phyloP scores from a whole-genome alignment of 2,797 vertebrate genomes.

The Notoglanidium macrostoma region DNA sequence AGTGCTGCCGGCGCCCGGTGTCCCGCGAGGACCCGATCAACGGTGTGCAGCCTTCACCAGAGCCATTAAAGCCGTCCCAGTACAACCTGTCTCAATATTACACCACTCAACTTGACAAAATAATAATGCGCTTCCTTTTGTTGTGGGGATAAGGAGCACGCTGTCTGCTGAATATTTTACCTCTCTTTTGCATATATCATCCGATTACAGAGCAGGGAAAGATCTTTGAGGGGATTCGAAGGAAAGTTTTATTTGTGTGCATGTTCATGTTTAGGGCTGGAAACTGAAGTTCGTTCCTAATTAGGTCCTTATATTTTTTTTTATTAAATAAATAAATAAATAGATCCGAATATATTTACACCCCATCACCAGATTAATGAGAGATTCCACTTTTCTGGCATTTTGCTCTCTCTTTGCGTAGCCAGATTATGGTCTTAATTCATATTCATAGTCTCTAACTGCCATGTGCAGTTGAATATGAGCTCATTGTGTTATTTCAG shows the following conservation, averaged over 20 bases:
- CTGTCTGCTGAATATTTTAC: conserved; percentile 59
- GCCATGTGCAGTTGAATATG: neutral
- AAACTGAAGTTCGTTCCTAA: neutral
- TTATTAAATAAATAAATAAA: conserved; percentile 9
- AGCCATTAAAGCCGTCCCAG: conserved; percentile 77
- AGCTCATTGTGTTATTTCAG: conserved; percentile 14
- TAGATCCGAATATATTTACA: neutral
- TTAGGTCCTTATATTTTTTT: neutral
- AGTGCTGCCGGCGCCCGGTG: conserved; percentile 73
- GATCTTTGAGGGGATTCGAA: conserved; percentile 11
- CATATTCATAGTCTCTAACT: conserved; percentile 24
- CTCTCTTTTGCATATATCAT: conserved; percentile 56
- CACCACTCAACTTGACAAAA: conserved; percentile 63
- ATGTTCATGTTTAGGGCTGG: neutral
- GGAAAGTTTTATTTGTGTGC: neutral
- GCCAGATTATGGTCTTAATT: conserved; percentile 21
- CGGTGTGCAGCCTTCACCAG: conserved; percentile 72
- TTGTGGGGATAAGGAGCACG: conserved; percentile 50
- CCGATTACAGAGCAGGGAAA: conserved; percentile 36
- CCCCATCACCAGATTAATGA: neutral
- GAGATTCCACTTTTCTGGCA: conserved; percentile 14
- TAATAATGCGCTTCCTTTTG: conserved; percentile 60
- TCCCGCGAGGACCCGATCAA: conserved; percentile 74
- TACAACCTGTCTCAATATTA: conserved; percentile 67
- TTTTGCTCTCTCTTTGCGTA: neutral